Base-by-base conservation (phyloP, 2,113 vertebrate species). In the Poeciliopsis retropinna region DNA sequence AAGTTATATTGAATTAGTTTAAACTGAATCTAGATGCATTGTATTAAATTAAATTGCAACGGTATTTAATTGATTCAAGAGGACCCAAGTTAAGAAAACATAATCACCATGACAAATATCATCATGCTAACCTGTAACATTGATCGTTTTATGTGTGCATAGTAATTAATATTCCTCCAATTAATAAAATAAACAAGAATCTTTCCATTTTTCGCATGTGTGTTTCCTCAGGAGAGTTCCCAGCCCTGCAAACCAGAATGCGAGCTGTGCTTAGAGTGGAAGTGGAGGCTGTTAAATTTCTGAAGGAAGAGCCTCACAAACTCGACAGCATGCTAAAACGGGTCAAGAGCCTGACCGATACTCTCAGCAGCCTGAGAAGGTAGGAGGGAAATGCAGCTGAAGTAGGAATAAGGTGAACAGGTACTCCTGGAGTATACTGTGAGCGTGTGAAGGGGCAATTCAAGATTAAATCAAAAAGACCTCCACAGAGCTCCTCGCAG, bases 231-330 rank as follows among this genome's bases (percentile, higher is more conserved):
- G 98, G 96, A 75, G 97, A 99, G 74, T 99, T 99, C 69, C 98
- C 97, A 0, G 92, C 93, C 1, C 15, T 99, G 39, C 98, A 99
- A 65, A 96, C 96, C 68, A 96, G 95, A 85, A 98, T 99, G 97
- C 90, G 97, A 0, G 94, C 96, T 0, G 95, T 99, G 71, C 95
- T 99, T 64, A 93, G 97, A 68, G 95, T 98, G 5, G 98, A 99
- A 74, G 98, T 99, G 3, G 97, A 99, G 80, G 98, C 98, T 0
- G 97, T 99, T 51, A 95, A 97, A 79, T 99, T 99, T 85, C 93
- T 99, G 28, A 99, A 99, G 91, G 98, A 99, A 82, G 98, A 99
- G 41, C 98, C 98, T 0, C 97, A 99, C 89, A 96, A 98, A 87
- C 93, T 99, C 75, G 98, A 99, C 94, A 96, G 96, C 79, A 96